These are phyloP conservation scores for Plumapathes pennacea DNA, from an alignment of 92 coral and sea anemone genomes.

Conservation along the genomic window DNA sequence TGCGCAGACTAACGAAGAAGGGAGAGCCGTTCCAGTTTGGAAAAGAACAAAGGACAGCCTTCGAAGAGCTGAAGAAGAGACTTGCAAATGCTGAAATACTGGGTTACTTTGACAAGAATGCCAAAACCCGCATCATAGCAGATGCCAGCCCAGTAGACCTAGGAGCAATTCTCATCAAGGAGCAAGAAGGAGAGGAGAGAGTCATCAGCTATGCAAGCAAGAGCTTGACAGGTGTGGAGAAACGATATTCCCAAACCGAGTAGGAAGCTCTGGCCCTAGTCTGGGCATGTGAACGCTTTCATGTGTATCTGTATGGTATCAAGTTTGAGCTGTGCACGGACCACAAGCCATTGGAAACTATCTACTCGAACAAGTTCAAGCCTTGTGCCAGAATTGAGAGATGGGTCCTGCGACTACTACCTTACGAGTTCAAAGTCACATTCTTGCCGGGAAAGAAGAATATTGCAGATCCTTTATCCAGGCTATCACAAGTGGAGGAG, in stretches of 20 bases:
- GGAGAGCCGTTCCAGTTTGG: conserved; percentile 42
- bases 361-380: conserved; percentile 23
- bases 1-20: conserved; percentile 43
- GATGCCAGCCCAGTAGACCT: conserved; percentile 62
- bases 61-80: conserved; percentile 31
- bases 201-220: conserved; percentile 35
- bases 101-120: conserved; percentile 49
- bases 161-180: conserved; percentile 37
- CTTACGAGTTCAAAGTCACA: conserved; percentile 25
- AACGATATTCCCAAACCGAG: conserved; percentile 50
- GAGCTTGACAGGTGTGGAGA: conserved; percentile 38
- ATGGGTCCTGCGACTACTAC: conserved; percentile 47
- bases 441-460: conserved; percentile 8
- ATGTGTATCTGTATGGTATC: conserved; percentile 40
- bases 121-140: conserved; percentile 41
- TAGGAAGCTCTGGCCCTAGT: conserved; percentile 35
- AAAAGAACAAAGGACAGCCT: conserved; percentile 33
- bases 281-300: conserved; percentile 39
- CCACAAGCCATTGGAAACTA: conserved; percentile 48
- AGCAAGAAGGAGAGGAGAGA: conserved; percentile 21
- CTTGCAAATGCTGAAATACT: conserved; percentile 38
- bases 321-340: conserved; percentile 33
- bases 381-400: conserved; percentile 40
- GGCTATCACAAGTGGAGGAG: conserved; percentile 3
- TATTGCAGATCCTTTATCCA: conserved; percentile 15